A percentile compares a stretch with the other conserved stretches of the same genome.
These are phyloP conservation scores for Hydriomena furcata DNA, from an alignment of 2,888 invertebrate species.

Conservation along the genomic window DNA sequence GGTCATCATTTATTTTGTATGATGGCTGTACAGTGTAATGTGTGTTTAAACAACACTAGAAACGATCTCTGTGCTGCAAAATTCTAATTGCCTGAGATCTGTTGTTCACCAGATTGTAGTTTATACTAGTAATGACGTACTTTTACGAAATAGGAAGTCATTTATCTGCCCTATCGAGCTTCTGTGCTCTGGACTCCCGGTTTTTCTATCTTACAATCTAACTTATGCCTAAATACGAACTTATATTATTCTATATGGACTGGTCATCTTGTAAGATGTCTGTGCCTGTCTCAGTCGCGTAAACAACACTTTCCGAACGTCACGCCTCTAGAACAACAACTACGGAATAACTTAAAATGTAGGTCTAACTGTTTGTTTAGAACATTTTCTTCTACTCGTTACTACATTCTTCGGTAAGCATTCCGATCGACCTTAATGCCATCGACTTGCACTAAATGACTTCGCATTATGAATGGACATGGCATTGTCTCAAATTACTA, in stretches of 20 bases:
- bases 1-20: too few species aligned
- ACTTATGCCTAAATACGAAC: not conserved
- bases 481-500: conserved; percentile 1
- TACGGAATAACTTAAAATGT: conserved; percentile 56
- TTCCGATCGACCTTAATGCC: conserved; percentile 55
- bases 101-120: too few species aligned
- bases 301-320: conserved; percentile 21
- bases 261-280: not conserved
- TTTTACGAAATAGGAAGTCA: too few species aligned
- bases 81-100: not conserved
- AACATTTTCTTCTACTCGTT: conserved; percentile 51
- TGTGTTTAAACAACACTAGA: not conserved
- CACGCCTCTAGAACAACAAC: conserved; percentile 19
- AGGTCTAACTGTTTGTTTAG: conserved; percentile 66
- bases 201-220: too few species aligned
- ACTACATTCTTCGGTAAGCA: conserved; percentile 55
- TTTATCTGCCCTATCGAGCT: too few species aligned
- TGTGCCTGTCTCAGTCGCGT: conserved; percentile 6
- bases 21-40: too few species aligned
- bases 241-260: not conserved
- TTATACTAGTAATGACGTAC: too few species aligned
- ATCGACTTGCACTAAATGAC: conserved; percentile 30
- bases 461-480: conserved; percentile 14
- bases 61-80: not conserved
- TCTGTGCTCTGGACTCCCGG: too few species aligned